Evolutionary conservation across 2,888 invertebrate species (phyloP), one percentile per base, ranked within the genome.

Genomic region (Isotomurus palustris): DNA sequence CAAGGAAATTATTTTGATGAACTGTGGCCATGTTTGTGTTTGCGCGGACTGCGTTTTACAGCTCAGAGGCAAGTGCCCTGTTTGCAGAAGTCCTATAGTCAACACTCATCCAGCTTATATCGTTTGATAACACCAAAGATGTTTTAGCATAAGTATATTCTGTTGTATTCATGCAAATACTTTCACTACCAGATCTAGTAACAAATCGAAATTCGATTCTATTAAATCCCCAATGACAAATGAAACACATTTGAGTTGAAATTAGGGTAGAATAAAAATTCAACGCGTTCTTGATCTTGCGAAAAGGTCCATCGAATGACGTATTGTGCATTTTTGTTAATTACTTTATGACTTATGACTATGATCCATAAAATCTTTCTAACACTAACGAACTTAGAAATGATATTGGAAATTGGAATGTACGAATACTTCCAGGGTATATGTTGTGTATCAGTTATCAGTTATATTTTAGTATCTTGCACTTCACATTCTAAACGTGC

Each of bases 11-110:
- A 71, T 77, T 28, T 56, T 76, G 12, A 64, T 77, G 55, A 72
- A 75, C 38, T 77, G 77, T 68, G 76, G 76, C n/a, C 77, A 77
- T 69, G 71, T 76, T 14, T 75, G 75, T 61, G 56, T 76, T 22
- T 77, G 77, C 69, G 71, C 72, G 3, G 73, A 74, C 51, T 77
- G 77, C 67, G 58, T 58, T 35, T 41, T 51, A 3, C 65, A 64
- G 50, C 72, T 73, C 1, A 43, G 45, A 8, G 59, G 50, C 32
- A 64, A 59, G 32, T 70, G 70, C 55, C 70, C 70, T 14, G 58
- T 68, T 45, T 70, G 70, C 29, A 52, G 68, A 38, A 59, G 57
- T 28, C 17, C 21, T 19, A 64, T 70, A 28, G 41, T 50, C 4
- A 53, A 55, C 10, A 67, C 70, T 5, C 67, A 66, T 51, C 63